Evolutionary conservation across 2,113 vertebrate genomes (phyloP).

Genomic region (Nanorana parkeri): DNA sequence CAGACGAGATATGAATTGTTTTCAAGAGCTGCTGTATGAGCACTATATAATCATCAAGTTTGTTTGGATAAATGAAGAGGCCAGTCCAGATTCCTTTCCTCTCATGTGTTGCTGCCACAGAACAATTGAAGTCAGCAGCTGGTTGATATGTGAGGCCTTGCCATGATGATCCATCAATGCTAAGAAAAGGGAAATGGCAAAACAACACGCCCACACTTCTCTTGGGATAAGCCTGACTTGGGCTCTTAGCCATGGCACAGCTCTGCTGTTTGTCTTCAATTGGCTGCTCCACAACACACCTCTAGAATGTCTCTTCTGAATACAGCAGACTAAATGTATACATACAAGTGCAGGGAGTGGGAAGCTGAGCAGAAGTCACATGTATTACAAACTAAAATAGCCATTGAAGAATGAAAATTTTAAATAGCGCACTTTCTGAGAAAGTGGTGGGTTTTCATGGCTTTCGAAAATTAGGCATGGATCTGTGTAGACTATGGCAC

Average conservation of each 20-base stretch:
- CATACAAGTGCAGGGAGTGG: neutral
- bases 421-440: too few relatives aligned
- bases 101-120: neutral
- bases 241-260: conserved; percentile 53
- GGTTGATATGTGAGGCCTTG: conserved; percentile 60
- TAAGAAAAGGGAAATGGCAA: conserved; percentile 64
- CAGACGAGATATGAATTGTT: neutral
- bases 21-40: neutral
- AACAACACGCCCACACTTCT: conserved; percentile 72
- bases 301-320: conserved; percentile 79
- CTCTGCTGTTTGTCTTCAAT: conserved; percentile 63
- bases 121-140: conserved; percentile 32
- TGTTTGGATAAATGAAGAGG: neutral
- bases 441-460: too few relatives aligned
- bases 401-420: too few relatives aligned
- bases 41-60: neutral
- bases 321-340: conserved; percentile 61
- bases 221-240: conserved; percentile 61
- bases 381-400: too few relatives aligned
- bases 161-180: conserved; percentile 69
- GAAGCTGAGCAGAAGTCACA: neutral
- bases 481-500: too few relatives aligned
- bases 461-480: too few relatives aligned
- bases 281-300: conserved; percentile 80
- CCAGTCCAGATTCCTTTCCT: neutral